Evolutionary conservation across 2,797 vertebrate species (phyloP).

Genomic region (Columba guinea): DNA sequence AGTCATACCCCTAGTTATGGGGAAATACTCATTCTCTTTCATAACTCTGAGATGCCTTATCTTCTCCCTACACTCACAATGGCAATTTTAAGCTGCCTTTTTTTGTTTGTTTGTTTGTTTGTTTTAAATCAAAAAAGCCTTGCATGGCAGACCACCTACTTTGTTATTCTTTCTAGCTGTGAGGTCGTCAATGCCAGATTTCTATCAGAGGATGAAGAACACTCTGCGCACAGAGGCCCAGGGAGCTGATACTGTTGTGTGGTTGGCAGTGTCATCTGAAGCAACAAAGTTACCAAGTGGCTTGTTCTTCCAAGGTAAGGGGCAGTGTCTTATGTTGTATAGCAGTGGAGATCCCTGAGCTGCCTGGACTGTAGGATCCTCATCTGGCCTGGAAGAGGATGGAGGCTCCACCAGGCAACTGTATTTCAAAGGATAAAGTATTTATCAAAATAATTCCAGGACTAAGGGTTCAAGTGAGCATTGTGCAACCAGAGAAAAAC

Average conservation of each 20-base stretch:
- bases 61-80: not conserved
- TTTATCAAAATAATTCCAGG: not conserved
- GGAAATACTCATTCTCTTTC: not conserved
- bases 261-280: slow-evolving; percentile 77
- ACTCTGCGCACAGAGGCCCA: slow-evolving; percentile 80
- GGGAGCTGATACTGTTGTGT: slow-evolving; percentile 83
- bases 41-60: not conserved
- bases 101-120: not conserved
- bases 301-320: slow-evolving; percentile 85
- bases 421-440: not conserved
- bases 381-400: not conserved
- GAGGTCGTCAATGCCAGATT: slow-evolving; percentile 82
- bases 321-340: accelerated
- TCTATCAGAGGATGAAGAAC: slow-evolving; percentile 83
- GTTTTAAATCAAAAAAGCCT: not conserved
- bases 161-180: slow-evolving; percentile 71
- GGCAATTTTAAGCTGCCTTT: not conserved
- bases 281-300: slow-evolving; percentile 76
- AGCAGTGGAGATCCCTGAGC: not conserved
- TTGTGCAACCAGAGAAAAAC: not conserved
- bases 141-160: not conserved
- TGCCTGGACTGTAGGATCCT: not conserved
- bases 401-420: not conserved
- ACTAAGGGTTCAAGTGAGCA: not conserved
- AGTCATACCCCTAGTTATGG: not conserved